Conservation (phyloP, 2,797 vertebrate species). For the Bovichtus variegatus region DNA sequence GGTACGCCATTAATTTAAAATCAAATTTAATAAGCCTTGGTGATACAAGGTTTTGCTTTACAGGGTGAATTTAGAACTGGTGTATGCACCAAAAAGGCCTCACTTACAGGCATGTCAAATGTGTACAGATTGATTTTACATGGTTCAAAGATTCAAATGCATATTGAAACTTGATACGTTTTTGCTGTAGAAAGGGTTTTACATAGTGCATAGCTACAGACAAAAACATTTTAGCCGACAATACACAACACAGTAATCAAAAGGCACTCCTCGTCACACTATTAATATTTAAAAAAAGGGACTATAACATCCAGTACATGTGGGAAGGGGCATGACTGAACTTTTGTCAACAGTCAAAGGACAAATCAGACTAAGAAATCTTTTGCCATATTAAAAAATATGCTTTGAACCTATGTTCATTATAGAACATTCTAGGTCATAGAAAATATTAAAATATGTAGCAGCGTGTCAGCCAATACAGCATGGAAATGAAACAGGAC, state of each 20-base stretch:
- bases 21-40: neutral
- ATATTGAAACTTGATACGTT: neutral
- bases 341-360: constrained; percentile 21
- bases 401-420: neutral
- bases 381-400: neutral
- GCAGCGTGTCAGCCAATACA: constrained; percentile 32
- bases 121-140: constrained; percentile 32
- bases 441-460: constrained; percentile 10
- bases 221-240: constrained; percentile 37
- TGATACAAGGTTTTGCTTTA: constrained; percentile 1
- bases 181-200: neutral
- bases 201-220: constrained; percentile 48
- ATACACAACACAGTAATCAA: constrained; percentile 30
- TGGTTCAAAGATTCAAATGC: constrained; percentile 22
- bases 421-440: neutral
- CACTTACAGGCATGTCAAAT: constrained; percentile 6
- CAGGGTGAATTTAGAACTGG: constrained; percentile 2
- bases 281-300: neutral
- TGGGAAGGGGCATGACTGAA: constrained; percentile 3
- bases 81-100: constrained; percentile 17
- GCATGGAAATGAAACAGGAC: constrained; percentile 34
- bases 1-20: neutral
- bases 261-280: neutral
- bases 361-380: constrained; percentile 28
- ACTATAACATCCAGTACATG: constrained; percentile 22